Percentiles rank a stretch among this genome's conserved stretches.
Conservation (phyloP, 2,888 invertebrate genomes). For the Villa cingulata region DNA sequence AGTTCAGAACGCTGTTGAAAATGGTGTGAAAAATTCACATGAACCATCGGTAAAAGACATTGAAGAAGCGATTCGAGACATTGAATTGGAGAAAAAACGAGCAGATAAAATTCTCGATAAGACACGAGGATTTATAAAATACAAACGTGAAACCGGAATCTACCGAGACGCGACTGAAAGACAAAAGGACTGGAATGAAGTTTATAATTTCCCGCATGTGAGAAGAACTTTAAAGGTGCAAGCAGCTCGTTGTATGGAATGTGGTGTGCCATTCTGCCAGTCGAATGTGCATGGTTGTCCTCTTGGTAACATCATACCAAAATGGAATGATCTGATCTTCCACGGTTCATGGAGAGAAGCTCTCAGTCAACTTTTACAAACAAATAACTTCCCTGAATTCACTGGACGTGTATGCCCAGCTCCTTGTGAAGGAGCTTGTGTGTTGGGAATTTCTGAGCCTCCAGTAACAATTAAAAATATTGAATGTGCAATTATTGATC, state of each 20-base stretch:
- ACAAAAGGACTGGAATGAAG: slow-evolving; percentile 91
- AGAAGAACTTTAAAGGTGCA: slow-evolving; percentile 79
- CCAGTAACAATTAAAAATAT: slow-evolving; percentile 98
- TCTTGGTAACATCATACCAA: slow-evolving; percentile 95
- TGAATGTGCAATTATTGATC: slow-evolving; percentile 96
- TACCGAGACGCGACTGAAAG: slow-evolving; percentile 80
- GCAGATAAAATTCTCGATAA: slow-evolving; percentile 72
- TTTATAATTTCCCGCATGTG: slow-evolving; percentile 77
- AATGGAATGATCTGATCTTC: slow-evolving; percentile 98
- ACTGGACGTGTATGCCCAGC: slow-evolving; percentile 92
- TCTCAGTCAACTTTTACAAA: slow-evolving; percentile 81
- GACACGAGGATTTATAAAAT: slow-evolving; percentile 88
- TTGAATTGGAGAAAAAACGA: slow-evolving; percentile 62
- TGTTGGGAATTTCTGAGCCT: slow-evolving; percentile 87
- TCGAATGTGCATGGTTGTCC: slow-evolving; percentile 88
- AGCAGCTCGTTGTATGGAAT: slow-evolving; percentile 96
- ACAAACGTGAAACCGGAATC: slow-evolving; percentile 72
- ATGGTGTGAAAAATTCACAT: slow-evolving; percentile 32
- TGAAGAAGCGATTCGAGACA: slow-evolving; percentile 74
- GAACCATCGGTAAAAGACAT: slow-evolving; percentile 58
- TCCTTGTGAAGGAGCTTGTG: slow-evolving; percentile 97
- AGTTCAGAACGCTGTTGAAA: slow-evolving; percentile 23
- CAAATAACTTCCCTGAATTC: slow-evolving; percentile 98
- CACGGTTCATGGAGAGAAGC: slow-evolving; percentile 90
- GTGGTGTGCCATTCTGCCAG: slow-evolving; percentile 97